Percentiles rank a stretch among this genome's conserved stretches.
Conservation (phyloP, 2,113 vertebrate species). For the Crotalus horridus region DNA sequence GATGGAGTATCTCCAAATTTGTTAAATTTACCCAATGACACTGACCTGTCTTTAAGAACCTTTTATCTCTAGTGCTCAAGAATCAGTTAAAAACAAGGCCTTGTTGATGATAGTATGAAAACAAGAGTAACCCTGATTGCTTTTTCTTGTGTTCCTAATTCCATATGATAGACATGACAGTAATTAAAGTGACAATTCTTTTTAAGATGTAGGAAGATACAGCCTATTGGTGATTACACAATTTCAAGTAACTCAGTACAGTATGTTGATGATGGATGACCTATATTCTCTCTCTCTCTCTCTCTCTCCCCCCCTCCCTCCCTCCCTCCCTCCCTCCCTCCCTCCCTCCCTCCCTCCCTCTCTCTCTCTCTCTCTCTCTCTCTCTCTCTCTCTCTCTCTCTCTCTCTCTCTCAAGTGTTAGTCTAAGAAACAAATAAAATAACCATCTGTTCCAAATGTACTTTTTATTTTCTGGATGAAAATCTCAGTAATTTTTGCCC, state of each 20-base stretch:
- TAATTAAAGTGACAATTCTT: constrained; percentile 34
- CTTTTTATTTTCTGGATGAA: constrained; percentile 18
- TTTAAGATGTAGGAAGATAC: constrained; percentile 41
- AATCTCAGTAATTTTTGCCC: constrained; percentile 34
- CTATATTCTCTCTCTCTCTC: neutral
- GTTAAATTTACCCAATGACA: too few relatives aligned
- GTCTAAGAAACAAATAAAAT: constrained; percentile 34
- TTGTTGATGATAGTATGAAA: neutral
- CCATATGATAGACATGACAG: neutral
- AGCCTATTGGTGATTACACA: neutral
- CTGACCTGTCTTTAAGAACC: neutral
- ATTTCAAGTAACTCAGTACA: neutral
- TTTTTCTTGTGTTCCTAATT: neutral
- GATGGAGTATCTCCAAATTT: too few relatives aligned
- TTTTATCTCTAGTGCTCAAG: neutral
- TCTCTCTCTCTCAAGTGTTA: neutral
- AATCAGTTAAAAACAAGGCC: neutral
- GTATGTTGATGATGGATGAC: neutral
- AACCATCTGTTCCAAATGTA: constrained; percentile 21
- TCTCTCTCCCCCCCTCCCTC: neutral
- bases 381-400: neutral
- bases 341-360: neutral
- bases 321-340: too few relatives aligned
- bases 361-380: neutral
- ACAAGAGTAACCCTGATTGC: neutral